phyloP scores from a whole-genome alignment of 2,797 vertebrate genomes.

The Sebastes cheni region DNA sequence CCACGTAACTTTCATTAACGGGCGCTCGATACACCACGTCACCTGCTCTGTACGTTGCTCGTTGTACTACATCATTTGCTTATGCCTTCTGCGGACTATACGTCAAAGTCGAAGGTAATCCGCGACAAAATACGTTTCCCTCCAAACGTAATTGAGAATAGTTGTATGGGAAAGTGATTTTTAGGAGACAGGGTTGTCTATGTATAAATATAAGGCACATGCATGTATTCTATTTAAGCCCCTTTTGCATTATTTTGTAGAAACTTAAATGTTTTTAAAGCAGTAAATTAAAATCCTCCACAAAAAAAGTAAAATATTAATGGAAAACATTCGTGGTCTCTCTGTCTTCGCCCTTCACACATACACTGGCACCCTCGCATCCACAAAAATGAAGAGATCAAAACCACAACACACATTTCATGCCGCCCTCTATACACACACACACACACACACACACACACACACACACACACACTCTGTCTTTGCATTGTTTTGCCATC shows the following conservation, averaged over 20 bases:
- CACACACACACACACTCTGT: slow-evolving; percentile 38
- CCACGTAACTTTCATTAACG: no score
- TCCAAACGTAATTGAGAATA: no score
- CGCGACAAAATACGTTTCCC: no score
- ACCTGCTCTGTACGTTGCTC: no score
- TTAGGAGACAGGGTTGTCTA: no score
- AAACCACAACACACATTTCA: slow-evolving; percentile 38
- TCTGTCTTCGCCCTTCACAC: slow-evolving; percentile 25
- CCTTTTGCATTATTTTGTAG: background rate
- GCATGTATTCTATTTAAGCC: background rate
- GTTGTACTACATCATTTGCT: no score
- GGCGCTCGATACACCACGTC: no score
- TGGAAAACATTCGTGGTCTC: slow-evolving; percentile 5
- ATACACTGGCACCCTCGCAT: slow-evolving; percentile 29
- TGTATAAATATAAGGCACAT: no score
- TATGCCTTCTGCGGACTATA: no score
- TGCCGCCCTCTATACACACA: slow-evolving; percentile 27
- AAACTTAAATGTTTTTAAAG: background rate
- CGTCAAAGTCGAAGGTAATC: no score
- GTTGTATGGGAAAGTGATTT: no score
- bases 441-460: slow-evolving; percentile 38
- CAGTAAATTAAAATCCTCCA: background rate
- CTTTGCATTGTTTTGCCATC: slow-evolving; percentile 29
- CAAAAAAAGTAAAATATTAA: background rate
- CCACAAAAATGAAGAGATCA: slow-evolving; percentile 46